These are phyloP conservation scores for Ceratothoa steindachneri DNA, from an alignment of 2,888 invertebrate species.

Conservation along the genomic window DNA sequence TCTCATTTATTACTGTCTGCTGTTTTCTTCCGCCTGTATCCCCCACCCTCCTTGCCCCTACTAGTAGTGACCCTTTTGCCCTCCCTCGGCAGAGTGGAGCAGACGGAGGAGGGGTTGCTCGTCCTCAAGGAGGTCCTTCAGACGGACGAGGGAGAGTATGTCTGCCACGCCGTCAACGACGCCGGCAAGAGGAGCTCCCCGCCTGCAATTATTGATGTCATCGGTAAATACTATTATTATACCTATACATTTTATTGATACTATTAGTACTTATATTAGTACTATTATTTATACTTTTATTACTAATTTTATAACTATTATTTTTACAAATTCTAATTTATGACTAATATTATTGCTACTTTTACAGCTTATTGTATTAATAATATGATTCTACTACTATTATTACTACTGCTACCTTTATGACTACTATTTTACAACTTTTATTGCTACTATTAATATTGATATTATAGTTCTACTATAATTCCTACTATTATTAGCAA, in stretches of 20 bases:
- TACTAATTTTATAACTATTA: background rate
- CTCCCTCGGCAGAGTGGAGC: conserved; percentile 43
- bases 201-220: conserved; percentile 35
- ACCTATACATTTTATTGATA: no score
- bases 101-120: conserved; percentile 48
- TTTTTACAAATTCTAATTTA: background rate
- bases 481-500: background rate
- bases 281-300: background rate
- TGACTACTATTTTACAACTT: background rate
- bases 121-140: conserved; percentile 49
- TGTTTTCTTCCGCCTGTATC: no score
- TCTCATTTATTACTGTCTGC: no score
- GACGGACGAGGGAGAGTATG: conserved; percentile 52
- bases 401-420: background rate
- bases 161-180: conserved; percentile 54
- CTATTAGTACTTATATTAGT: background rate
- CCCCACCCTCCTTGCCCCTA: no score
- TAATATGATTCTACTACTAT: background rate
- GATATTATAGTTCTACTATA: background rate
- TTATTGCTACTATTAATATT: background rate
- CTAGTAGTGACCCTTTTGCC: no score
- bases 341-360: background rate
- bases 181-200: conserved; percentile 49
- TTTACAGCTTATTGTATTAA: background rate
- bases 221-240: conserved; percentile 17